phyloP scores from a whole-genome alignment of 1,140 invertebrate species.

The Scaptomyza hsui region DNA sequence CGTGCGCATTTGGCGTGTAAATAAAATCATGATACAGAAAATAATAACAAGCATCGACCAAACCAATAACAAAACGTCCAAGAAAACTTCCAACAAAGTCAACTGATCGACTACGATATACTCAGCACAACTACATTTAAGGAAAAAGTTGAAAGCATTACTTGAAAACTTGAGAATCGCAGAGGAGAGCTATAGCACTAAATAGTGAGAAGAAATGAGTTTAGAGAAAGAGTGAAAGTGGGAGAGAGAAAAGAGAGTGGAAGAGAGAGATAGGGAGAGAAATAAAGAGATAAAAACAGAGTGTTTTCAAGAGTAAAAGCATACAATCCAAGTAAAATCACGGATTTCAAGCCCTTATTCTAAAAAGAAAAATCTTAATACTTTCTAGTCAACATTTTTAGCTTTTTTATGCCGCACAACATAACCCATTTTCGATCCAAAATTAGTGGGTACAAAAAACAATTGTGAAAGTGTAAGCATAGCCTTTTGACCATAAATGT shows the following conservation, averaged over 20 bases:
- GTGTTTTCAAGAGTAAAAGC: no score
- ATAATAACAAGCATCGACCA: constrained; percentile 31
- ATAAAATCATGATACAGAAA: constrained; percentile 75
- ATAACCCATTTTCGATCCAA: background rate
- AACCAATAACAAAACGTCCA: constrained; percentile 67
- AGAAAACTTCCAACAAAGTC: constrained; percentile 29
- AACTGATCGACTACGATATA: background rate
- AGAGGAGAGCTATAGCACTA: background rate
- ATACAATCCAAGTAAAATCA: no score
- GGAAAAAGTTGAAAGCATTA: no score
- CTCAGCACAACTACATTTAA: background rate
- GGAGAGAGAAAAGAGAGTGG: no score
- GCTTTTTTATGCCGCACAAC: background rate
- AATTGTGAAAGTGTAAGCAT: constrained; percentile 30
- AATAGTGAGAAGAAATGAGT: no score
- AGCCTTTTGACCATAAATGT: constrained; percentile 46
- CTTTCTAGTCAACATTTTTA: background rate
- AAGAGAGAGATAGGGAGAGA: background rate
- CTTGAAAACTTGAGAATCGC: background rate
- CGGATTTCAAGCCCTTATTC: no score
- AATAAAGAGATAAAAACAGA: background rate
- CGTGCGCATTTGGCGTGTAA: constrained; percentile 78
- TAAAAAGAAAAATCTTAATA: no score
- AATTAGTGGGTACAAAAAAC: constrained; percentile 12
- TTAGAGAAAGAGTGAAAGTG: no score